Evolutionary conservation across 2,113 vertebrate species (phyloP).

Genomic region (Anoplopoma fimbria): DNA sequence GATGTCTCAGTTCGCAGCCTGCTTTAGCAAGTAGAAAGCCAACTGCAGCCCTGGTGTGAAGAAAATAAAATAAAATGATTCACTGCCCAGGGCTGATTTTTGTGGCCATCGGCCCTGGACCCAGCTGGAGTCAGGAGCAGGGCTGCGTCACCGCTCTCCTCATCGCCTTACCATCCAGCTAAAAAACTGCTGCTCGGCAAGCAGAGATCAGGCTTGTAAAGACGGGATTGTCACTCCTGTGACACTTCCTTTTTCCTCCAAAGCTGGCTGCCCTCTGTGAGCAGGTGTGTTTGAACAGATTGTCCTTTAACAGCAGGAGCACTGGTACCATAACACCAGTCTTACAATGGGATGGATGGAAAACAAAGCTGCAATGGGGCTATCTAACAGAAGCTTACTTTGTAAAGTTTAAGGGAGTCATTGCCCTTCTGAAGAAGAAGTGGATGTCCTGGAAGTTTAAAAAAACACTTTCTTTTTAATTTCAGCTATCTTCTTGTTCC

Average conservation of each 20-base stretch:
- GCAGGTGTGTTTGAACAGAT: slow-evolving; percentile 33
- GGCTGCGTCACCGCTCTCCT: neutral
- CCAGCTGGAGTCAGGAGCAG: slow-evolving; percentile 15
- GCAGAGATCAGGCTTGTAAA: slow-evolving; percentile 20
- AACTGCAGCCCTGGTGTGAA: slow-evolving; percentile 10
- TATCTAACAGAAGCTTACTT: neutral
- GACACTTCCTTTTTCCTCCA: slow-evolving; percentile 19
- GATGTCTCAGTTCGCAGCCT: slow-evolving; percentile 20
- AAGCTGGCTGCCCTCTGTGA: slow-evolving; percentile 23
- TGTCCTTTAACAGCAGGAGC: slow-evolving; percentile 23
- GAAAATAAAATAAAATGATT: neutral
- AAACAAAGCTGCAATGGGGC: neutral
- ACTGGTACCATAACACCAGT: neutral
- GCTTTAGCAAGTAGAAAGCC: slow-evolving; percentile 19
- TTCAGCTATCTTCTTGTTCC: neutral
- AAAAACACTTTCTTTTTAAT: neutral
- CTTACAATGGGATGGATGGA: neutral
- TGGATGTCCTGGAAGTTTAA: neutral
- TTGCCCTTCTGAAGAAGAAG: neutral
- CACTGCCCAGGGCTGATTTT: slow-evolving; percentile 9
- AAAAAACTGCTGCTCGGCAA: slow-evolving; percentile 21
- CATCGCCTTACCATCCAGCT: slow-evolving; percentile 12
- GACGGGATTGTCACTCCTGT: slow-evolving; percentile 18
- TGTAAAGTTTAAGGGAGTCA: neutral
- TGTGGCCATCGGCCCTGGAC: neutral